Base-by-base conservation (phyloP, 2,797 vertebrate species). In the Lepus oiostolus region DNA sequence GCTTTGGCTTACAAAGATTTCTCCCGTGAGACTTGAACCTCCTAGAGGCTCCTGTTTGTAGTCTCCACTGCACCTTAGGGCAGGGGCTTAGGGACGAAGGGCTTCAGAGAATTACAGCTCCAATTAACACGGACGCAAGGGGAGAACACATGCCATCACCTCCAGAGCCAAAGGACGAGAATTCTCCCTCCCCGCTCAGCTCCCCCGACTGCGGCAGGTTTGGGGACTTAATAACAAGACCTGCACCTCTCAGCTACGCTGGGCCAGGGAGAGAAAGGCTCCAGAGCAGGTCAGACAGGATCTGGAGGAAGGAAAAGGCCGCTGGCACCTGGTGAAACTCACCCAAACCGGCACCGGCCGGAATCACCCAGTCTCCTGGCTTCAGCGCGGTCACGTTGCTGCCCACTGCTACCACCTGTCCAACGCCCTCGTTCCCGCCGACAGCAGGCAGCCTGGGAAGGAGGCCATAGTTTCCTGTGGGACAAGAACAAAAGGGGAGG, bases 361-460 rank as follows among this genome's bases (percentile, higher is more conserved):
- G 99, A 91, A 99, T 99, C 94, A 99, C 99, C 99, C 99, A 98
- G 96, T 99, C 99, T 91, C 99, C 99, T 0, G 97, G 97, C 97
- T 98, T 98, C 91, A 99, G 90, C 4, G 97, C 82, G 0, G 96
- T 97, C 93, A 99, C 99, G 0, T 87, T 92, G 71, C 84, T 94
- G 89, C 99, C 99, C 0, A 99, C 98, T 63, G 99, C 98, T 42
- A 99, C 26, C 4, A 99, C 99, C 92, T 99, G 98, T 38, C 98
- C 99, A 1, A 99, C 99, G 0, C 99, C 99, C 98, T 99, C 99
- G 0, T 99, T 99, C 9, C 99, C 99, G 54, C 99, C 99, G 38
- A 99, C 98, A 0, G 99, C 99, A 0, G 99, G 99, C 77, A 99
- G 98, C 0, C 98, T 97, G 2, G 99, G 98, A 62, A 99, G 98